These are phyloP conservation scores for Scotopteryx bipunctaria DNA, from an alignment of 2,888 invertebrate species.

Conservation along the genomic window DNA sequence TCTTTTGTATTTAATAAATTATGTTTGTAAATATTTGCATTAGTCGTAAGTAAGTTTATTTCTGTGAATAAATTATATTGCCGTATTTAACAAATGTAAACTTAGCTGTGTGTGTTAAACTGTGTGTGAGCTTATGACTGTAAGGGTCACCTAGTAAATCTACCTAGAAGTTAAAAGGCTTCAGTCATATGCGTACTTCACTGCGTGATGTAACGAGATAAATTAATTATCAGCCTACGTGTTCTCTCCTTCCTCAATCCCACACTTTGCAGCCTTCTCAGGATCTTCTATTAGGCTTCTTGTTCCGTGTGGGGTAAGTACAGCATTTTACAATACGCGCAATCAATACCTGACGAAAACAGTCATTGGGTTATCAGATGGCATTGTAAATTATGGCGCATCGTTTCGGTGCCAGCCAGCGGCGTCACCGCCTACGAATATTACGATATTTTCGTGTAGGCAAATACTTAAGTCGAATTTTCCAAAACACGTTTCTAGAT, in stretches of 20 bases:
- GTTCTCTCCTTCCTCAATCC: slow-evolving; percentile 47
- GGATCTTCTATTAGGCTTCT: slow-evolving; percentile 34
- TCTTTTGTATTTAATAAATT: no score
- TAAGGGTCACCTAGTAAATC: slow-evolving; percentile 9
- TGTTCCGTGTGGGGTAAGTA: slow-evolving; percentile 38
- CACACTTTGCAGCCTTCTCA: slow-evolving; percentile 39
- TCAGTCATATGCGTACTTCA: slow-evolving; percentile 30
- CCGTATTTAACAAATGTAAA: no score
- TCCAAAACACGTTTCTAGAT: slow-evolving; percentile 29
- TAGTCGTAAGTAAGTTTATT: no score
- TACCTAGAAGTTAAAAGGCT: slow-evolving; percentile 25
- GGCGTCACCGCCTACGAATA: slow-evolving; percentile 61
- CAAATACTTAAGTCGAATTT: slow-evolving; percentile 28
- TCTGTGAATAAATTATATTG: no score
- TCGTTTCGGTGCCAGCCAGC: slow-evolving; percentile 64
- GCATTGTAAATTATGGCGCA: slow-evolving; percentile 62
- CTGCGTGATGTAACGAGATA: slow-evolving; percentile 33
- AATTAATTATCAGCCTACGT: slow-evolving; percentile 47
- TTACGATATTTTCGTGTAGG: slow-evolving; percentile 54
- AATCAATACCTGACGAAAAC: slow-evolving; percentile 63
- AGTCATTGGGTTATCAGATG: slow-evolving; percentile 64
- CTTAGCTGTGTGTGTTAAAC: not conserved
- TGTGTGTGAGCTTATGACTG: not conserved
- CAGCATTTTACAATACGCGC: slow-evolving; percentile 41
- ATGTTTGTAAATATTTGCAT: no score